Base-by-base conservation (phyloP, 2,113 vertebrate genomes). In the Syngnathus floridae region DNA sequence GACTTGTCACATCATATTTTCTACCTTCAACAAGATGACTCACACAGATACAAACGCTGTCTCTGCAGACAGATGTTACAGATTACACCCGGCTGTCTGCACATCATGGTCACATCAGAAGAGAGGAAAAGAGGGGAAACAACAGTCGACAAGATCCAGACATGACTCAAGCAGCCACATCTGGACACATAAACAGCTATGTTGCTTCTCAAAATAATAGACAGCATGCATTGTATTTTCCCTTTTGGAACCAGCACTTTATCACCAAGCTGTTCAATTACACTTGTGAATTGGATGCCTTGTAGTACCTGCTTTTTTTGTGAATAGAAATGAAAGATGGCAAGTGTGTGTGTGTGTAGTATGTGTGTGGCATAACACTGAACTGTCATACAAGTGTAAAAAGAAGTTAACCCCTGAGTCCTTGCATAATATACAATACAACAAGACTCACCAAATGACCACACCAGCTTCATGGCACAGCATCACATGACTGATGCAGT, bases 81-180 rank as follows among this genome's bases (percentile, higher is more conserved):
- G 82, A 90, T 88, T 73, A 79, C 55, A 73, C 71, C 68, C 72
- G 84, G 79, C 77, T 86, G 80, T 75, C 60, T 68, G 72, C 71
- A 77, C 74, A 60, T 77, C 59, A 31, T 13, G 21, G 73, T 73
- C 64, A 64, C 78, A 74, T 80, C 74, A 74, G 72, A 73, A 59
- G 54, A 77, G 62, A 67, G 61, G 56, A 73, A 70, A 70, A 59
- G 46, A 76, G 60, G 66, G 58, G 68, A 73, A 66, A 79, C 64
- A 62, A 64, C 58, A 52, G 41, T 17, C 66, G 61, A 16, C 11
- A 9, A 71, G 77, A 62, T 71, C 62, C 73, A 76, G 79, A 78
- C 74, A 58, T 66, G 71, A 49, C 75, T 71, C 64, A 62, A 67
- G 73, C 66, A 67, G 68, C 69, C 66, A 35, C 38, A 67, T 36